A percentile compares a stretch with the other conserved stretches of the same genome.
Evolutionary conservation across 2,113 vertebrate species (phyloP).

Genomic region (Polyodon spathula): DNA sequence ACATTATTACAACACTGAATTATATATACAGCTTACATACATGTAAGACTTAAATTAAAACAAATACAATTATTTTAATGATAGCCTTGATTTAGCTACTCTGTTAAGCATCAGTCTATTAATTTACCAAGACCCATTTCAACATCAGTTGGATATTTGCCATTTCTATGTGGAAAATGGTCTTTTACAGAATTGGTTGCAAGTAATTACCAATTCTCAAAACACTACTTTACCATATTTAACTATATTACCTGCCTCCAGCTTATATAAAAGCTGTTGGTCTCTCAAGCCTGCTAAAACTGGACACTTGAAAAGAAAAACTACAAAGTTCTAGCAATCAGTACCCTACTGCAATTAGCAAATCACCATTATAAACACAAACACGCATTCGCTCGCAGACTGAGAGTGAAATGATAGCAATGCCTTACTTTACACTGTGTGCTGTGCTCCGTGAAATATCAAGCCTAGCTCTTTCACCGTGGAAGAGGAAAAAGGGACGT

Average conservation of each 20-base stretch:
- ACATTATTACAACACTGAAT: too few relatives aligned
- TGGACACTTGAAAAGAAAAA: conserved; percentile 29
- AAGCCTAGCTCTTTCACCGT: conserved; percentile 16
- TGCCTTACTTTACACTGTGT: conserved; percentile 45
- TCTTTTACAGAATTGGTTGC: conserved; percentile 44
- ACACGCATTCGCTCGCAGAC: conserved; percentile 23
- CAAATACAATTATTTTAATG: conserved; percentile 7
- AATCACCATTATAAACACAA: conserved; percentile 45
- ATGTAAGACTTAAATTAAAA: too few relatives aligned
- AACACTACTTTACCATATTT: conserved; percentile 63
- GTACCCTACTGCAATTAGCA: conserved; percentile 58
- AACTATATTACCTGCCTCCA: conserved; percentile 60
- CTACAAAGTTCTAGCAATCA: conserved; percentile 25
- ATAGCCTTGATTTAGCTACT: conserved; percentile 21
- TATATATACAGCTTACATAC: too few relatives aligned
- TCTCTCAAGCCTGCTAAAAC: conserved; percentile 39
- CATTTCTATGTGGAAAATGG: conserved; percentile 13
- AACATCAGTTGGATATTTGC: conserved; percentile 14
- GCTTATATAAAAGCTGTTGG: conserved; percentile 29
- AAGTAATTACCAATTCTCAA: conserved; percentile 70
- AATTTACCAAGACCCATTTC: conserved; percentile 22
- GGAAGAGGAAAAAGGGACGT: neutral
- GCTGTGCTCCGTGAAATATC: conserved; percentile 36
- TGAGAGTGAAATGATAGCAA: conserved; percentile 24
- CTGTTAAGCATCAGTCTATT: conserved; percentile 29